Evolutionary conservation across 2,797 vertebrate genomes (phyloP), one percentile per base, ranked within the genome.

Genomic region (Acomys russatus): DNA sequence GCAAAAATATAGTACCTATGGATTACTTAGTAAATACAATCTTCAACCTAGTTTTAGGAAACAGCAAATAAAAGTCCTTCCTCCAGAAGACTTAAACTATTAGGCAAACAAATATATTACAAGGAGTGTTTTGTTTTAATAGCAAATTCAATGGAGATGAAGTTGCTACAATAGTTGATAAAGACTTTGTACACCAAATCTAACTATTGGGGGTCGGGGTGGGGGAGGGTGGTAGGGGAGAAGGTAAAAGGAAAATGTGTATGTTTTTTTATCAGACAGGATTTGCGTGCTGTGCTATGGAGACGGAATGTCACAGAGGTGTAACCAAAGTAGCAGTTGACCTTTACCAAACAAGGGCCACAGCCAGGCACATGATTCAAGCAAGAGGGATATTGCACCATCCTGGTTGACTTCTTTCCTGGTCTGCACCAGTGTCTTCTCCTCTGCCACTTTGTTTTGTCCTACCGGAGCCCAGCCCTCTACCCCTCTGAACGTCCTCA

Each of bases 41-140:
- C 68, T n/a, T 70, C 64, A 80, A 66, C 22, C 66, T 92, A 79
- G 56, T 83, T 95, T 91, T 97, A 80, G 89, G 73, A 66, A 86
- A 85, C 33, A 90, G 80, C 11, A 74, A 89, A 51, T 68, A 85
- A 89, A 44, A 64, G 78, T 54, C 49, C 68, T 25, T 73, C 44
- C 4, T 3, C 64, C 77, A 70, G 88, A 30, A 95, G 71, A 44
- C 30, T 91, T 88, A 63, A 4, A 35, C 35, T 51, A 35, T 68
- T 74, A 54, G 70, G 92, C 54, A 88, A 92, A 73, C 73, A 95
- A 80, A 61, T 73, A 64, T 79, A 63, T 54, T 51, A 35, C 44
- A 90, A 3, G 59, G 15, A 35, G 63, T 90, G 25, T n/a, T 90
- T 23, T 56, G 4, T 79, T n/a, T 35, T 59, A 80, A 80, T 11